phyloP scores from a whole-genome alignment of 1,140 invertebrate species.

The Trichomalopsis sarcophagae region DNA sequence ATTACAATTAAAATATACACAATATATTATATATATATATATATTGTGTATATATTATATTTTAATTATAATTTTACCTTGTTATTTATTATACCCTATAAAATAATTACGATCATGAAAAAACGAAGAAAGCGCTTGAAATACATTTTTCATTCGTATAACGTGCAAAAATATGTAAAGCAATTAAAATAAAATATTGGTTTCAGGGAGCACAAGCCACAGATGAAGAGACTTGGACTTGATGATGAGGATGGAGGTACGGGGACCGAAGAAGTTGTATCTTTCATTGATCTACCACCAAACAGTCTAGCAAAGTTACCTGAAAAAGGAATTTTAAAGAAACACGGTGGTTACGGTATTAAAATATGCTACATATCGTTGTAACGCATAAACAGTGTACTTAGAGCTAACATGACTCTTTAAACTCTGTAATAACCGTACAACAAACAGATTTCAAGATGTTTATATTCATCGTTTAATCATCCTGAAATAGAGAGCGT shows the following conservation, averaged over 20 bases:
- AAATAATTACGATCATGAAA: too few relatives aligned
- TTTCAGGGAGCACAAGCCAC: conserved; percentile 86
- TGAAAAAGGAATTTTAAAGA: conserved; percentile 92
- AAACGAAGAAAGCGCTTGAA: too few relatives aligned
- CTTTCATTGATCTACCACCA: conserved; percentile 86
- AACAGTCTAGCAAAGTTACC: conserved; percentile 86
- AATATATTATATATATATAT: too few relatives aligned
- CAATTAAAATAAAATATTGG: conserved; percentile 19
- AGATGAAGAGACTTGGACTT: conserved; percentile 81
- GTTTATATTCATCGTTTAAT: too few relatives aligned
- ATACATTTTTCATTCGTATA: too few relatives aligned
- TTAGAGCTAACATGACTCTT: background rate
- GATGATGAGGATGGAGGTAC: conserved; percentile 82
- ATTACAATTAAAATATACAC: too few relatives aligned
- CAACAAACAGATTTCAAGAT: background rate
- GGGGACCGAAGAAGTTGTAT: conserved; percentile 86
- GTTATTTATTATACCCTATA: too few relatives aligned
- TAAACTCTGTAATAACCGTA: background rate
- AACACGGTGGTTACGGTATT: conserved; percentile 85
- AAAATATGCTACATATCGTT: conserved; percentile 71
- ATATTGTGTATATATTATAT: too few relatives aligned
- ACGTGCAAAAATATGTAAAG: too few relatives aligned
- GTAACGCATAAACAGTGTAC: background rate
- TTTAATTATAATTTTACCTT: too few relatives aligned
- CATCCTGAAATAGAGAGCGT: too few relatives aligned